A percentile compares a stretch with the other conserved stretches of the same genome.
These are phyloP conservation scores for Neopipo cinnamomea DNA, from an alignment of 2,113 vertebrate species.

Conservation along the genomic window DNA sequence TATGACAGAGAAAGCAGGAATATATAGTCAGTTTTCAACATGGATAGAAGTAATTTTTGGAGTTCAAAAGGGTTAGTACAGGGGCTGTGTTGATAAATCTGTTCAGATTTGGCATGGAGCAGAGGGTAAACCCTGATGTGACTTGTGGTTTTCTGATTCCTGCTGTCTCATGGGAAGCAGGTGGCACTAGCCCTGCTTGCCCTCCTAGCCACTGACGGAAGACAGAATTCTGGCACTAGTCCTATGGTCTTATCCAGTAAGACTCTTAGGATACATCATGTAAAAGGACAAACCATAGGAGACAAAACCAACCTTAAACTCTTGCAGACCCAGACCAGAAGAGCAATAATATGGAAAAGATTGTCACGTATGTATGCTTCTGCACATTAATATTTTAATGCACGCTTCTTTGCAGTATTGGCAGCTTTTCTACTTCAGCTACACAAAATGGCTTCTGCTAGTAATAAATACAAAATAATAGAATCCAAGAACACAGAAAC, in stretches of 20 bases:
- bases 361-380: background rate
- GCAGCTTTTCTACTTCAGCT: background rate
- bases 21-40: background rate
- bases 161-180: background rate
- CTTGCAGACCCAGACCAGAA: background rate
- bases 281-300: background rate
- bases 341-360: background rate
- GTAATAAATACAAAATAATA: background rate
- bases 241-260: background rate
- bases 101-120: background rate
- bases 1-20: background rate
- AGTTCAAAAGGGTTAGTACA: background rate
- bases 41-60: background rate
- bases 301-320: background rate
- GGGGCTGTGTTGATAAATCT: background rate
- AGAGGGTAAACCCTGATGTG: background rate
- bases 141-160: background rate
- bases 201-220: background rate
- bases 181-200: background rate
- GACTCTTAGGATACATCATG: background rate
- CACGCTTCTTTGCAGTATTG: background rate
- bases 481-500: background rate
- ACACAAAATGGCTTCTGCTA: background rate
- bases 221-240: background rate
- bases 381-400: background rate